A percentile compares a stretch with the other conserved stretches of the same genome.
Conservation (phyloP, 2,113 vertebrate species). For the Polypterus bichir region DNA sequence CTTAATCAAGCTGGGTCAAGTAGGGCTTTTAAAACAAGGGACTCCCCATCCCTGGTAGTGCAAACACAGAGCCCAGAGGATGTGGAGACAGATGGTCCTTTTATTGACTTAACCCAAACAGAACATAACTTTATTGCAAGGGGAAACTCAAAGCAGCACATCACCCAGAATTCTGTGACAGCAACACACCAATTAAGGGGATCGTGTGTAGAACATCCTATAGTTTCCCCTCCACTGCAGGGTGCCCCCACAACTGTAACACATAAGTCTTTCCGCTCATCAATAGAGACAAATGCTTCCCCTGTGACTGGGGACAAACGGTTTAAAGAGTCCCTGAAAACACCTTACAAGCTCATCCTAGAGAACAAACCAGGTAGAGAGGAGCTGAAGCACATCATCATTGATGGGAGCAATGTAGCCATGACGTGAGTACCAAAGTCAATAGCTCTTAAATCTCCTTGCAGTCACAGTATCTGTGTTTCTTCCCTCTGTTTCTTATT, state of each 20-base stretch:
- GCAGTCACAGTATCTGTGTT: no score
- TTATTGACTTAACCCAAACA: conserved; percentile 30
- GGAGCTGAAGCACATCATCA: conserved; percentile 74
- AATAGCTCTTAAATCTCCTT: background rate
- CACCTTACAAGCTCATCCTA: conserved; percentile 70
- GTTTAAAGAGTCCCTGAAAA: conserved; percentile 76
- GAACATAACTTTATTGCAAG: conserved; percentile 60
- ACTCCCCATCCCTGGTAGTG: no score
- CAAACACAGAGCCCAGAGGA: conserved; percentile 5
- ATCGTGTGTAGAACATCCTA: conserved; percentile 6
- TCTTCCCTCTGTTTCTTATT: no score
- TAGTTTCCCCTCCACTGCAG: conserved; percentile 2
- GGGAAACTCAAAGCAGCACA: conserved; percentile 27
- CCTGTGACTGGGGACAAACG: conserved; percentile 76
- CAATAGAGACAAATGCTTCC: conserved; percentile 26
- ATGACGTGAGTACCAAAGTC: conserved; percentile 71
- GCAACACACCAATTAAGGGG: no score
- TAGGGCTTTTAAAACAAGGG: no score
- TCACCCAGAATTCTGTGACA: no score
- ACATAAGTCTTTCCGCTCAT: conserved; percentile 11
- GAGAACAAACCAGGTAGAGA: conserved; percentile 70
- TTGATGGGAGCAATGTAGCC: conserved; percentile 93
- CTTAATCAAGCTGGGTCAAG: background rate
- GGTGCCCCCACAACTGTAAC: conserved; percentile 9
- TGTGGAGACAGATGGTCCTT: conserved; percentile 31